Percentiles rank a stretch among this genome's conserved stretches.
These are phyloP conservation scores for Palythoa grandis DNA, from an alignment of 92 coral and sea anemone species.

Conservation along the genomic window DNA sequence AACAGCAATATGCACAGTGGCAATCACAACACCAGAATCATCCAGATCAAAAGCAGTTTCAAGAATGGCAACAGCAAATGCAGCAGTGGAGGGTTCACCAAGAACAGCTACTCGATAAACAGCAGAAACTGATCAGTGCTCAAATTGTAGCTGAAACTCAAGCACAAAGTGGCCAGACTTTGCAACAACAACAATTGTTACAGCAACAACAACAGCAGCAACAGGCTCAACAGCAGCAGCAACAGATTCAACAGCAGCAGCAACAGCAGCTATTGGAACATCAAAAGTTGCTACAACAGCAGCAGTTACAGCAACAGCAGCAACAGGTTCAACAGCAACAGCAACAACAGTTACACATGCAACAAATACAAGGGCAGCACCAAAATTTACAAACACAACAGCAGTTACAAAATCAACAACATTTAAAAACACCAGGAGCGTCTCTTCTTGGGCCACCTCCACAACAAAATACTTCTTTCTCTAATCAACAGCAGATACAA, in stretches of 20 bases:
- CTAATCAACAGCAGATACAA: slow-evolving; percentile 17
- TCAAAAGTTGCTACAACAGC: slow-evolving; percentile 45
- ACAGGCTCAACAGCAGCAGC: slow-evolving; percentile 42
- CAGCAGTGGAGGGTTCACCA: slow-evolving; percentile 79
- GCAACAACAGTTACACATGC: neutral
- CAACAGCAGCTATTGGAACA: slow-evolving; percentile 42
- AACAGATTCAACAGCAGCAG: slow-evolving; percentile 40
- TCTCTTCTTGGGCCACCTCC: slow-evolving; percentile 13
- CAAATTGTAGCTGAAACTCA: slow-evolving; percentile 17
- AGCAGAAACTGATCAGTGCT: slow-evolving; percentile 29
- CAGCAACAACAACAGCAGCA: slow-evolving; percentile 49
- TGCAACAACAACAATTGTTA: slow-evolving; percentile 27
- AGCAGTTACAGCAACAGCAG: slow-evolving; percentile 49
- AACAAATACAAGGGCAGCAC: slow-evolving; percentile 10
- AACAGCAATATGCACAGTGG: slow-evolving; percentile 92
- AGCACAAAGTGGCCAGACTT: slow-evolving; percentile 9
- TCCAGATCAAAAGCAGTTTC: slow-evolving; percentile 95
- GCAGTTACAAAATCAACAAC: slow-evolving; percentile 37
- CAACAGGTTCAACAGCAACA: slow-evolving; percentile 18
- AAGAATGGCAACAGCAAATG: slow-evolving; percentile 89
- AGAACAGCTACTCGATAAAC: slow-evolving; percentile 58
- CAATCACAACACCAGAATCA: slow-evolving; percentile 89
- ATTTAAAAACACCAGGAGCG: slow-evolving; percentile 4
- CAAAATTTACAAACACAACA: slow-evolving; percentile 25
- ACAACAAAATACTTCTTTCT: neutral